A percentile compares a stretch with the other conserved stretches of the same genome.
Conservation (phyloP, 2,888 invertebrate species). For the Polietes domitor region DNA sequence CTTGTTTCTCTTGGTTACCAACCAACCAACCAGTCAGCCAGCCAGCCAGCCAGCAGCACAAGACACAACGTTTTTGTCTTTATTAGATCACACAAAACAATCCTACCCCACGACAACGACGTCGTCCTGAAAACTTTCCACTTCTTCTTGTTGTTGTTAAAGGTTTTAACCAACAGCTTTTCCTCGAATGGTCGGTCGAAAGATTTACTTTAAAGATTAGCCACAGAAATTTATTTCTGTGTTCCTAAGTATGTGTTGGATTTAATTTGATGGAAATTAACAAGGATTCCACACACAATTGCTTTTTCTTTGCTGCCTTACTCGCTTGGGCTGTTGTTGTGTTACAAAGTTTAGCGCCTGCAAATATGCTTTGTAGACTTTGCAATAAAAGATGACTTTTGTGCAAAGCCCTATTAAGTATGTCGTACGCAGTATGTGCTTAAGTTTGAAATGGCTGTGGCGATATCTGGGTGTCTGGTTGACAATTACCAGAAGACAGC, state of each 20-base stretch:
- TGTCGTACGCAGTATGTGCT: no score
- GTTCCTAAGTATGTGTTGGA: neutral
- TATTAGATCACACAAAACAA: conserved; percentile 4
- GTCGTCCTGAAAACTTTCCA: conserved; percentile 12
- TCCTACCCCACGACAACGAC: neutral
- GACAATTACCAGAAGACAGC: no score
- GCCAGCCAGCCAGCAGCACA: neutral
- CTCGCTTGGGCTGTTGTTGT: neutral
- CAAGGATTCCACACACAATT: neutral
- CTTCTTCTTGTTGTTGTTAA: no score
- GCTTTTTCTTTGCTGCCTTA: neutral
- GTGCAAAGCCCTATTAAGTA: neutral
- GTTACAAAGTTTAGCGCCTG: neutral
- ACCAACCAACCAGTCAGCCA: neutral
- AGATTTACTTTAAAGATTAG: conserved; percentile 33
- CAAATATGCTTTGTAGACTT: neutral
- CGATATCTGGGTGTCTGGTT: no score
- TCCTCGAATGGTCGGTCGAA: conserved; percentile 9
- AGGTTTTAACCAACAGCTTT: conserved; percentile 17
- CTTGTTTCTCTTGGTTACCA: neutral
- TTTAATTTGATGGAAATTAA: conserved; percentile 31
- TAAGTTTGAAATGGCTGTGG: no score
- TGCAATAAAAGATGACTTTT: neutral
- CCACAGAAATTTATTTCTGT: neutral
- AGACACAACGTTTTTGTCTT: neutral